Evolutionary conservation across 2,113 vertebrate genomes (phyloP).

Genomic region (Pao palembangensis): DNA sequence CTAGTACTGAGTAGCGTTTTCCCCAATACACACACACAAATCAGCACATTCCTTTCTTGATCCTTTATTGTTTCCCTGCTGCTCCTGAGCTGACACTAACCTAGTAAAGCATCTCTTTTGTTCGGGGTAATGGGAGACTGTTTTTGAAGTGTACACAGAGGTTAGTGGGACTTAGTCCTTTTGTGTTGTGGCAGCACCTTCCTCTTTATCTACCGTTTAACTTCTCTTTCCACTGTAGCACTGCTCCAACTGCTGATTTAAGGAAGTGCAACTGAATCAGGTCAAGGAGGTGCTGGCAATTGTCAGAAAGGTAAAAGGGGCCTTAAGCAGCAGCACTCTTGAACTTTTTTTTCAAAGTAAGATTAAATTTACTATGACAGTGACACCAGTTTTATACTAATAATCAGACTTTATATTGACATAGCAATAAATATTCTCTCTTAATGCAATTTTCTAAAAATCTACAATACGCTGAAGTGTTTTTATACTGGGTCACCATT

Average conservation of each 20-base stretch:
- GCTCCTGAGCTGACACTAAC: conserved; percentile 74
- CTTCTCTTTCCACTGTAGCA: conserved; percentile 33
- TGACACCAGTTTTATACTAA: conserved; percentile 29
- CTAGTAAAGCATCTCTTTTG: conserved; percentile 73
- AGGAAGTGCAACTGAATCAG: conserved; percentile 49
- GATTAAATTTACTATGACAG: conserved; percentile 18
- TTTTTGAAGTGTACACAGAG: conserved; percentile 70
- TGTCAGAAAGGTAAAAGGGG: conserved; percentile 17
- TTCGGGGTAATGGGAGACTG: conserved; percentile 71
- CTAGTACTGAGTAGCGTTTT: conserved; percentile 68
- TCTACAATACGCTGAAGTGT: conserved; percentile 30
- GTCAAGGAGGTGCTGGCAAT: conserved; percentile 44
- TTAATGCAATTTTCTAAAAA: conserved; percentile 34
- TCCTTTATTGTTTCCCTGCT: conserved; percentile 59
- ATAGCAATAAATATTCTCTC: conserved; percentile 28
- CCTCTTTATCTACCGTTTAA: conserved; percentile 62
- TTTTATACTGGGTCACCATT: conserved; percentile 47
- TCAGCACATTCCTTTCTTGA: conserved; percentile 67
- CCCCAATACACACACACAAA: conserved; percentile 32
- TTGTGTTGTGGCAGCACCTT: conserved; percentile 64
- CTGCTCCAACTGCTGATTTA: conserved; percentile 48
- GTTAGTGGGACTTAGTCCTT: conserved; percentile 68
- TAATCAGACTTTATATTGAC: conserved; percentile 26
- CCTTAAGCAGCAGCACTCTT: conserved; percentile 15
- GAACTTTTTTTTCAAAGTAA: conserved; percentile 11